These are phyloP conservation scores for Anthopleura xanthogrammica DNA, from an alignment of 92 coral and sea anemone genomes.

Conservation along the genomic window DNA sequence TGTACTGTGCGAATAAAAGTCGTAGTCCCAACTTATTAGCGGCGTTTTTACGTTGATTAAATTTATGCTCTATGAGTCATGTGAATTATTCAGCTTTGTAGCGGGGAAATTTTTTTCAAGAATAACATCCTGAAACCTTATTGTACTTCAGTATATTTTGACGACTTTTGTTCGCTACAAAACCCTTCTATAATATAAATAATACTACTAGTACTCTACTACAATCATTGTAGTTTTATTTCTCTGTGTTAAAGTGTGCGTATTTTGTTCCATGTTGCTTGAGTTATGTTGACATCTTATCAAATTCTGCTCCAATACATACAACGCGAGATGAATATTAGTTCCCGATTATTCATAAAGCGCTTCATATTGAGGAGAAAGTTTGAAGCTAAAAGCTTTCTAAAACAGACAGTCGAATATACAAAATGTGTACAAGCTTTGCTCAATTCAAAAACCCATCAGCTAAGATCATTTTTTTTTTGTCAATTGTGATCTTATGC, in stretches of 20 bases:
- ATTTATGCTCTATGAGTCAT: neutral
- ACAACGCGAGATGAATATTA: neutral
- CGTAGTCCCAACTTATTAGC: neutral
- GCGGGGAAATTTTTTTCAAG: neutral
- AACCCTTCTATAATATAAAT: neutral
- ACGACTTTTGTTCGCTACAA: neutral
- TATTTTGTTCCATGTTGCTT: neutral
- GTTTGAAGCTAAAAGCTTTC: neutral
- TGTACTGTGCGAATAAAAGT: neutral
- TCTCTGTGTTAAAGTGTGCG: neutral
- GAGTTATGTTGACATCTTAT: neutral
- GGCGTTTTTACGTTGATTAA: neutral
- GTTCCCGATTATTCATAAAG: neutral
- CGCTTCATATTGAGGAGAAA: neutral
- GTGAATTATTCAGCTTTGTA: neutral
- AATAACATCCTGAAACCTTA: conserved; percentile 3
- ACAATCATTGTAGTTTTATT: neutral
- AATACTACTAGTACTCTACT: neutral
- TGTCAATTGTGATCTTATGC: neutral
- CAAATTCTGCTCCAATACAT: neutral
- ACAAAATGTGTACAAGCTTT: neutral
- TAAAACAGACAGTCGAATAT: conserved; percentile 3
- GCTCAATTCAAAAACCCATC: neutral
- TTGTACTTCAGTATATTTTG: neutral
- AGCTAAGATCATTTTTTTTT: neutral